phyloP scores from a whole-genome alignment of 2,888 invertebrate genomes.

The Clostera curtula region DNA sequence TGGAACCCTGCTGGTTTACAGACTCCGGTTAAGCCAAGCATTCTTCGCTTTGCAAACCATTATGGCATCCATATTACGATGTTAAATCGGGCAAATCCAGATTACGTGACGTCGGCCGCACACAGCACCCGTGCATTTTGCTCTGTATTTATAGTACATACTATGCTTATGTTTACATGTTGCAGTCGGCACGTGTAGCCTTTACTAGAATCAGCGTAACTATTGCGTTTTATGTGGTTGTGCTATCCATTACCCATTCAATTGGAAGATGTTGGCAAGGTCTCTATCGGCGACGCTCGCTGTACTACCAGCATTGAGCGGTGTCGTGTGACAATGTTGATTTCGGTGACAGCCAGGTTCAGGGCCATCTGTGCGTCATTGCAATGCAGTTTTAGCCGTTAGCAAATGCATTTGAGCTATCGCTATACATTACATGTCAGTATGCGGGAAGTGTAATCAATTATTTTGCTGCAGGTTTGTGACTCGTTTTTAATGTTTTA shows the following conservation, averaged over 20 bases:
- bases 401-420: constrained; percentile 19
- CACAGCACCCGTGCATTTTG: constrained; percentile 20
- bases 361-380: constrained; percentile 32
- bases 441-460: constrained; percentile 20
- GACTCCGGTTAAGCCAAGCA: no score
- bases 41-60: no score
- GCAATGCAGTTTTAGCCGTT: constrained; percentile 32
- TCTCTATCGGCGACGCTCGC: constrained; percentile 4
- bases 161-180: constrained; percentile 40
- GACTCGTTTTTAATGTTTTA: no score
- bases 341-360: constrained; percentile 29
- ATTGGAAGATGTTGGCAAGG: constrained; percentile 1
- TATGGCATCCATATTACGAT: no score
- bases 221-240: constrained; percentile 5
- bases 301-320: constrained; percentile 7
- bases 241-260: constrained; percentile 19
- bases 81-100: no score
- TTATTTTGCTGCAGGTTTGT: no score
- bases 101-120: no score
- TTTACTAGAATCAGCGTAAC: constrained; percentile 7
- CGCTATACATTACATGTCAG: constrained; percentile 18
- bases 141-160: constrained; percentile 46
- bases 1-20: no score
- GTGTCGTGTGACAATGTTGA: constrained; percentile 1
- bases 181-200: constrained; percentile 42